Percentiles rank a stretch among this genome's conserved stretches.
These are phyloP conservation scores for Drosophila parthenogenetica DNA, from an alignment of 2,888 invertebrate species.

Conservation along the genomic window DNA sequence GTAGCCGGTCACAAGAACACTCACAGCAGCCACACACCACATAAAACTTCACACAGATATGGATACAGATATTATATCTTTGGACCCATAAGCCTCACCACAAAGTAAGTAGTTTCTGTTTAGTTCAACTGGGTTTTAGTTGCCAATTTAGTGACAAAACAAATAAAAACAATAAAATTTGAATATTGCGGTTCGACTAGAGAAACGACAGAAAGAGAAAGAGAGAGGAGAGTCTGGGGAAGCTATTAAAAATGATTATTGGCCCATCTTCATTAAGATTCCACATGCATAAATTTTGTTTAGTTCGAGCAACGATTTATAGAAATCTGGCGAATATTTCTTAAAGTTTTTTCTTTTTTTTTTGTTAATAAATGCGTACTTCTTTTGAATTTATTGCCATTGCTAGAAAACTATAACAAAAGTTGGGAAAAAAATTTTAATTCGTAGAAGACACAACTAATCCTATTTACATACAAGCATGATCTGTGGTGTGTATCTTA, in stretches of 20 bases:
- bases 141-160: conserved; percentile 75
- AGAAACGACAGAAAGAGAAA: conserved; percentile 16
- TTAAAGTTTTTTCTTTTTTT: conserved; percentile 16
- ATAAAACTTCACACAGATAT: conserved; percentile 1
- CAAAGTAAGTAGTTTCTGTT: conserved; percentile 61
- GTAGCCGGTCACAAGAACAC: conserved; percentile 61
- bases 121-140: conserved; percentile 60
- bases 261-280: conserved; percentile 72
- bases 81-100: conserved; percentile 32
- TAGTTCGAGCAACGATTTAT: conserved; percentile 42
- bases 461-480: conserved; percentile 57
- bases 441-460: conserved; percentile 14
- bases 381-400: conserved; percentile 63
- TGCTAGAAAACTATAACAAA: conserved; percentile 49
- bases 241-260: conserved; percentile 76
- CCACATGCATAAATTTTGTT: conserved; percentile 66
- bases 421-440: background rate
- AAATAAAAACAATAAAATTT: conserved; percentile 66
- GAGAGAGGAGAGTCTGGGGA: conserved; percentile 36
- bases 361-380: conserved; percentile 64
- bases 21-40: conserved; percentile 18
- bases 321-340: conserved; percentile 30
- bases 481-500: conserved; percentile 5
- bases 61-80: conserved; percentile 10
- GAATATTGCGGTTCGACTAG: conserved; percentile 57